Base-by-base conservation (phyloP, 2,888 invertebrate genomes). In the Drosophila limbata region DNA sequence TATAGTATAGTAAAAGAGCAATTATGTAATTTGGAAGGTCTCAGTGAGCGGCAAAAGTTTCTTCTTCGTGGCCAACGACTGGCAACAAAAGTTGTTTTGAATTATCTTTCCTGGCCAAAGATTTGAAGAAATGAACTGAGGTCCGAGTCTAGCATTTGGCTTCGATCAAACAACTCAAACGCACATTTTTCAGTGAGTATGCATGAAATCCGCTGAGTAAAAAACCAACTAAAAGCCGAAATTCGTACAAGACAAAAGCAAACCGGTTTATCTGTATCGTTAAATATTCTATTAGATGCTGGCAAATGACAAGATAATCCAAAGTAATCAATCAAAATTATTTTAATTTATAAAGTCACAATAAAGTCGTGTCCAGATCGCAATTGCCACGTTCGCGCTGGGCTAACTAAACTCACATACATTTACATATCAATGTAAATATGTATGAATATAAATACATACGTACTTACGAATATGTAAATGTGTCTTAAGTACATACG, bases 261-360 rank as follows among this genome's bases (percentile, higher is more conserved):
- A 90, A 90, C 91, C 89, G 88, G 90, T 91, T 90, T 91, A 68
- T 67, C 76, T 75, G 69, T 88, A 79, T 90, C 89, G 84, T 86
- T 90, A 89, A 90, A 91, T 88, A 90, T 90, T 90, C 82, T 89
- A 91, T 91, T 90, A 87, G 90, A 90, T 90, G 90, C 88, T 90
- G 88, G 87, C 90, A 90, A 91, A 90, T 91, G 91, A 91, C 90
- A 90, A 90, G 91, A 90, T 90, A 90, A 90, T 91, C 87, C 90
- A 90, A 90, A 90, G 90, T 90, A 90, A 90, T 90, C 91, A 90
- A 91, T 90, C 90, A 90, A 90, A 90, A 91, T 89, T 90, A 90
- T 90, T 91, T 87, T 89, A 85, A 90, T 88, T 90, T 90, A 82
- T 86, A 89, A 87, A 90, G 80, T 87, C 89, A 80, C 83, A 89